Evolutionary conservation across 2,888 invertebrate genomes (phyloP).

Genomic region (Rosalia funebris): DNA sequence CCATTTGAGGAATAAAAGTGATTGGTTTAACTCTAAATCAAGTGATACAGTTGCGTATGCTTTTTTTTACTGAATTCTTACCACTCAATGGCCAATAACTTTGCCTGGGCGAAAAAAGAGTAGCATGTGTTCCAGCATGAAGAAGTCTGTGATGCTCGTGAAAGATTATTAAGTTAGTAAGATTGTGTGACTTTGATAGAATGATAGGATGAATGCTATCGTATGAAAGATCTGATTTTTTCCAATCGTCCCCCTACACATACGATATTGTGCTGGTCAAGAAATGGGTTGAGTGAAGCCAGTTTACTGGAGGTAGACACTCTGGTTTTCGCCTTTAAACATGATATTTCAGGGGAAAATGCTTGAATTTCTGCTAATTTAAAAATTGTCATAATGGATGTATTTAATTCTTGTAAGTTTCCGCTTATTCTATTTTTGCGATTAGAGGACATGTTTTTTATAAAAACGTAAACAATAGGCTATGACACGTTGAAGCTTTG

Average conservation of each 20-base stretch:
- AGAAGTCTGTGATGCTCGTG: conserved; percentile 35
- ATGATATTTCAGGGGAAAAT: conserved; percentile 24
- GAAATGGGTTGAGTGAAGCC: conserved; percentile 27
- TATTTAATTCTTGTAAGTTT: background rate
- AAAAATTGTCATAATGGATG: background rate
- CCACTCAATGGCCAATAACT: conserved; percentile 34
- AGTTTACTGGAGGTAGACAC: conserved; percentile 24
- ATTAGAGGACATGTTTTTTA: background rate
- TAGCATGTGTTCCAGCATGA: conserved; percentile 32
- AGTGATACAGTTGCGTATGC: conserved; percentile 27
- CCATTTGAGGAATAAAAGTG: conserved; percentile 32
- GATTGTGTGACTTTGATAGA: conserved; percentile 28
- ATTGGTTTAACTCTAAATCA: conserved; percentile 33
- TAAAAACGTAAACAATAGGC: background rate
- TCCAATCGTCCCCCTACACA: conserved; percentile 36
- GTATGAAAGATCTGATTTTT: conserved; percentile 25
- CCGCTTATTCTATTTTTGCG: background rate
- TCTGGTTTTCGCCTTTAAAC: background rate
- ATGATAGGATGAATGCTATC: conserved; percentile 34
- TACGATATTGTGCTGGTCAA: conserved; percentile 29
- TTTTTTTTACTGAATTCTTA: conserved; percentile 22
- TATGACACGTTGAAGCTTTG: background rate
- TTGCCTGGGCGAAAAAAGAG: conserved; percentile 32
- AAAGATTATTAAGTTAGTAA: conserved; percentile 32
- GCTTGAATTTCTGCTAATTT: conserved; percentile 21